Conservation (phyloP, 2,888 invertebrate genomes). For the Opisthograptis luteolata region DNA sequence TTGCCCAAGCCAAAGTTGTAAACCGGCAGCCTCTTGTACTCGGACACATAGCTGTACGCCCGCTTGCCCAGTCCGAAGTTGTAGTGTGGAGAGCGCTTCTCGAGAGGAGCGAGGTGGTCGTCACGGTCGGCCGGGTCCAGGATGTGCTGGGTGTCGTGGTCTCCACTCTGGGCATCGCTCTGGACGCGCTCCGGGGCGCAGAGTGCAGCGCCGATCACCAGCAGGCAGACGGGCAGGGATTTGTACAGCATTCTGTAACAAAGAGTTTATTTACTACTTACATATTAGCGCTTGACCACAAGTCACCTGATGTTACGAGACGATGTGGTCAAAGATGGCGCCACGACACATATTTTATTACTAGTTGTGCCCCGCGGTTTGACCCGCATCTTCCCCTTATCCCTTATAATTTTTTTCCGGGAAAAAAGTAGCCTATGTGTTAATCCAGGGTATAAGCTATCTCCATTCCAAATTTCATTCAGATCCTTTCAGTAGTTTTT, state of each 20-base stretch:
- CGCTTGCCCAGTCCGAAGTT: constrained; percentile 82
- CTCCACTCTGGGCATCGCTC: constrained; percentile 48
- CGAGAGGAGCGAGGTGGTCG: constrained; percentile 51
- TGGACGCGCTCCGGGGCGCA: constrained; percentile 68
- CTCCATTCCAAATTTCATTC: too few species aligned
- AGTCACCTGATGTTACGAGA: too few species aligned
- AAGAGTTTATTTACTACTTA: constrained; percentile 8
- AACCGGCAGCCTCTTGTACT: constrained; percentile 85
- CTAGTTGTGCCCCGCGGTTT: too few species aligned
- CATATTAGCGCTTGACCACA: too few species aligned
- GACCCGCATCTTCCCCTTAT: too few species aligned
- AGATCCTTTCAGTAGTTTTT: too few species aligned
- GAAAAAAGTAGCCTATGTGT: too few species aligned
- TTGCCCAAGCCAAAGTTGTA: constrained; percentile 86
- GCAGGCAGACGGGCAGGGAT: constrained; percentile 58
- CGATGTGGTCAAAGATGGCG: too few species aligned
- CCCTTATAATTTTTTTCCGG: too few species aligned
- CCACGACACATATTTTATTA: too few species aligned
- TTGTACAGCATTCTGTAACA: constrained; percentile 73
- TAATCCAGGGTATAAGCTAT: too few species aligned
- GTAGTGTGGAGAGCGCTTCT: constrained; percentile 80
- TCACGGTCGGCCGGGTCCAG: constrained; percentile 41
- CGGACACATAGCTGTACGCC: constrained; percentile 86
- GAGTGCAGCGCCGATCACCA: constrained; percentile 62
- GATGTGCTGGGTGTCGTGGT: constrained; percentile 38